A percentile compares a stretch with the other conserved stretches of the same genome.
phyloP scores from a whole-genome alignment of 1,140 invertebrate species.

The Pseudomyrmex concolor region DNA sequence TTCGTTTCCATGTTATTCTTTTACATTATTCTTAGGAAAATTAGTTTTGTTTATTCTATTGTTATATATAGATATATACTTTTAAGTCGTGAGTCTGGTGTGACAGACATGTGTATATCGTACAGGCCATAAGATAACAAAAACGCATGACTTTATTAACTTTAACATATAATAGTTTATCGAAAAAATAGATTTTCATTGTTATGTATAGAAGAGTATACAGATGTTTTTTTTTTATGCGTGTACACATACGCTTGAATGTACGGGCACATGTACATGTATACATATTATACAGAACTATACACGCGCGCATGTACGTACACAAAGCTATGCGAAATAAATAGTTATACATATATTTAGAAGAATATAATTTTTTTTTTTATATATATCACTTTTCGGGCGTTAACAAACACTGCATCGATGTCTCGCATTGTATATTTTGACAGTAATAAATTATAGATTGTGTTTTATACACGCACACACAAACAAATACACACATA shows the following conservation, averaged over 20 bases:
- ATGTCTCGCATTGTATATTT: constrained; percentile 22
- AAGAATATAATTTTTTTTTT: constrained; percentile 62
- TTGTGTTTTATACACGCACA: constrained; percentile 43
- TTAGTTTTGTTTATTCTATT: constrained; percentile 2
- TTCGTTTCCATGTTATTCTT: neutral
- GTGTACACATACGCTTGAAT: neutral
- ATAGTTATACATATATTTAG: constrained; percentile 62
- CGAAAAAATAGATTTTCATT: constrained; percentile 70
- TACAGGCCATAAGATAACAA: constrained; percentile 15
- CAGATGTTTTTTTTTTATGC: constrained; percentile 23
- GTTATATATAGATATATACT: too few species aligned
- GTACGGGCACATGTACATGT: neutral
- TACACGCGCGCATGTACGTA: constrained; percentile 51
- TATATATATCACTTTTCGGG: constrained; percentile 59
- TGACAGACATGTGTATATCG: neutral
- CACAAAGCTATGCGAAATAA: constrained; percentile 67
- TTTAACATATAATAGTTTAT: constrained; percentile 20
- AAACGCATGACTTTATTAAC: neutral
- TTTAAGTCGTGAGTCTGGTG: too few species aligned
- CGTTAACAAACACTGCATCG: constrained; percentile 47
- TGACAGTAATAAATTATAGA: constrained; percentile 62
- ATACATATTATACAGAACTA: constrained; percentile 3
- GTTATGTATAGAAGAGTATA: constrained; percentile 60
- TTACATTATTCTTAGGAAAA: neutral
- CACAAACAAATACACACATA: constrained; percentile 16